Base-by-base conservation (phyloP, 2,888 invertebrate species). In the Hirtodrosophila duncani region DNA sequence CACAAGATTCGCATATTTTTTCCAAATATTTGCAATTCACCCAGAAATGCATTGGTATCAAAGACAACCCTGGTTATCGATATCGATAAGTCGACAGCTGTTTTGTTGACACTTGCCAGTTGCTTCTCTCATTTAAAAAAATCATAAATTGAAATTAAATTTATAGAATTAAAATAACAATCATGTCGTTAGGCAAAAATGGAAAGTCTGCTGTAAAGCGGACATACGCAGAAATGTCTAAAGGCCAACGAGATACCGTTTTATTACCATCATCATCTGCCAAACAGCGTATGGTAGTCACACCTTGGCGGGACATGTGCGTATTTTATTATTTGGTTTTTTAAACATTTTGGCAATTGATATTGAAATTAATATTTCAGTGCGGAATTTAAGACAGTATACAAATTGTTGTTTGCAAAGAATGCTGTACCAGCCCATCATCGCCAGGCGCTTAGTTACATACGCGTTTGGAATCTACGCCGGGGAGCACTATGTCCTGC, bases 261-360 rank as follows among this genome's bases (percentile, higher is more conserved):
- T 27, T 38, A 4, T 37, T 30, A 18, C 11, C 11, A 1, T 13
- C 51, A 0, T 21, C 30, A 3, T 50, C 48, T 1, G 34, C 34
- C 3, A 85, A 84, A 44, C 66, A 83, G 1, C 66, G 80, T 24
- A 84, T 81, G 4, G 65, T 85, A 7, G 85, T 86, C 0, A 82
- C 84, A 1, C 85, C 85, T 7, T 85, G 85, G 85, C 81, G 77
- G 23, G 68, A 83, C 68, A 75, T 82, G 85, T 85, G 79, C 69
- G 84, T 62, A 26, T 20, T 2, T 14, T 13, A 24, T 27, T 11
- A 11, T 2, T 34, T 13, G 24, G 8, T 3, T 10, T 4, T n/a
- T n/a, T n/a, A n/a, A n/a, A n/a, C n/a, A n/a, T n/a, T n/a, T n/a
- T n/a, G n/a, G 4, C 2, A 9, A 24, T 27, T 41, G 0, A 8